phyloP scores from a whole-genome alignment of 2,888 invertebrate species.

The Kryphioiulus occultus region DNA sequence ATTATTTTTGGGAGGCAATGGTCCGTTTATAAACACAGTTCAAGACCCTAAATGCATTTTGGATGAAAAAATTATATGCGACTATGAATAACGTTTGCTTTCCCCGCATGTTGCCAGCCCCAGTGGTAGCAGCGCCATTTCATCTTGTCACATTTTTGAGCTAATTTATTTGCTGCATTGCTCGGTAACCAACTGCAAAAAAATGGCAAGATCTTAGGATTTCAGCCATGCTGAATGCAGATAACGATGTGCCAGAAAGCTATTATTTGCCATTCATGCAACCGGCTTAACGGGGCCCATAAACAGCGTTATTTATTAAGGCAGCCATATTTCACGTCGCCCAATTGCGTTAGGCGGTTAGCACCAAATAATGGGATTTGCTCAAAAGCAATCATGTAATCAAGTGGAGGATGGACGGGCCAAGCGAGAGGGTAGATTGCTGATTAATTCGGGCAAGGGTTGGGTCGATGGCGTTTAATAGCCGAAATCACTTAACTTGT shows the following conservation, averaged over 20 bases:
- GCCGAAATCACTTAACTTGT: constrained; percentile 31
- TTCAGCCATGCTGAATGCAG: background rate
- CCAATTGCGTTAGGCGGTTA: background rate
- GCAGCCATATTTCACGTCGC: background rate
- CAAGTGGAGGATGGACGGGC: background rate
- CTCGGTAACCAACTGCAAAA: background rate
- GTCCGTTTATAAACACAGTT: too few relatives aligned
- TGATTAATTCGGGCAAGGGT: background rate
- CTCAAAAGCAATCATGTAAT: constrained; percentile 14
- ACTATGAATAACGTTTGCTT: too few relatives aligned
- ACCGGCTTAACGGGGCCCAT: background rate
- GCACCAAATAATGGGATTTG: constrained; percentile 30
- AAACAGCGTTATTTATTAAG: background rate
- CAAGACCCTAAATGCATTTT: too few relatives aligned
- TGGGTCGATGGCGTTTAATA: constrained; percentile 12
- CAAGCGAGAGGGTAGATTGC: background rate
- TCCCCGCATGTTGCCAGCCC: too few relatives aligned
- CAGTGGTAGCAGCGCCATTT: too few relatives aligned
- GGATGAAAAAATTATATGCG: too few relatives aligned
- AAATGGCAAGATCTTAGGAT: background rate
- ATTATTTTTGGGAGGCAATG: too few relatives aligned
- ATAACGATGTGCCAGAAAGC: background rate
- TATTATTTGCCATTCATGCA: constrained; percentile 3
- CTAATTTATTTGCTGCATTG: background rate
- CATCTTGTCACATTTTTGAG: background rate